Base-by-base conservation (phyloP, 2,797 vertebrate species). In the Podargus strigoides region DNA sequence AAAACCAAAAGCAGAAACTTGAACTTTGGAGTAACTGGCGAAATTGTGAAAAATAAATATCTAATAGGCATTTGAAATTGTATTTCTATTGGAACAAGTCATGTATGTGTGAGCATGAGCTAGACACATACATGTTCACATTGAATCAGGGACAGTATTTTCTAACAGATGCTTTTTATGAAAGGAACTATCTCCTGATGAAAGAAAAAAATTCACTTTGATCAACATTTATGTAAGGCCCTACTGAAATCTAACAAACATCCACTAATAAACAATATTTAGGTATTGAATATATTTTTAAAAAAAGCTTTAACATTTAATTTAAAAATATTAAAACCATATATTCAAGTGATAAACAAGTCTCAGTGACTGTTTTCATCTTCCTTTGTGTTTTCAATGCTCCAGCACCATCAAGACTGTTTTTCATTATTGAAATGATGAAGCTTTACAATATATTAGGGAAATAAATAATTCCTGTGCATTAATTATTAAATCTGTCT, bases 401-500 rank as follows among this genome's bases (percentile, higher is more conserved):
- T 44, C 30, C 93, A 87, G 63, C 46, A 89, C 39, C 30, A 96
- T n/a, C 75, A 83, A 75, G 66, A 82, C 49, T 78, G 34, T 53
- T 70, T 87, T 46, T 94, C 87, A 82, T 81, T 79, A 91, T 70
- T 52, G 93, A 93, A 75, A 95, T 94, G 74, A 95, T 0, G 8
- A 95, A 87, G 66, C 55, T 86, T 95, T 92, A 82, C 39, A 79
- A 90, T 56, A 94, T 96, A 97, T 97, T 96, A 91, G 83, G 78
- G 68, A 96, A 95, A 95, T 97, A 97, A 97, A 97, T 87, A 92
- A 95, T 89, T 76, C 53, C 93, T 28, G 6, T 95, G 77, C 96
- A 95, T 97, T 90, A 97, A 97, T 97, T 95, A 97, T 97, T 97
- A 93, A 97, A 91, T 87, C 76, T 85, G 69, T 92, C 77, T 92